Conservation (phyloP, 2,797 vertebrate genomes). For the Setipinna tenuifilis region DNA sequence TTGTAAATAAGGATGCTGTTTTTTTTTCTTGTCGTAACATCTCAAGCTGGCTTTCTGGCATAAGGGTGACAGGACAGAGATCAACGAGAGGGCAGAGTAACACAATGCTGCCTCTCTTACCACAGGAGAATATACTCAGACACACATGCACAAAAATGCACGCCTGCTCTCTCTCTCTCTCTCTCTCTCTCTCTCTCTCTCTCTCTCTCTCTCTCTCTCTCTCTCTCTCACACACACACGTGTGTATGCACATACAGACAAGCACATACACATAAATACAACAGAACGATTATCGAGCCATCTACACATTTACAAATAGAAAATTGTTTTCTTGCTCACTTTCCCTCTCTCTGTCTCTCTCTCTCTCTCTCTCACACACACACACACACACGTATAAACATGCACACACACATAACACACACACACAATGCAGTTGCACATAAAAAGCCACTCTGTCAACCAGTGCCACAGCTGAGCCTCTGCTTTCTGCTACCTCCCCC, state of each 20-base stretch:
- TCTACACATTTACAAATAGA: neutral
- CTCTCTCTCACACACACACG: neutral
- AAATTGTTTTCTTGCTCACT: neutral
- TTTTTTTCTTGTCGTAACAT: neutral
- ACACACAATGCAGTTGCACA: slow-evolving; percentile 57
- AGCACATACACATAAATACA: neutral
- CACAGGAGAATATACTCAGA: neutral
- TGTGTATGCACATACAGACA: no score
- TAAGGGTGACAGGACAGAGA: slow-evolving; percentile 45
- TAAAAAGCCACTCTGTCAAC: slow-evolving; percentile 69
- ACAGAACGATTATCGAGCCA: neutral
- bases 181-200: no score
- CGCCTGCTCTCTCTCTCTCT: no score
- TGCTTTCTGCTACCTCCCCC: slow-evolving; percentile 52
- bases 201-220: no score
- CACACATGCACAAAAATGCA: neutral
- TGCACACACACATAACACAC: slow-evolving; percentile 28
- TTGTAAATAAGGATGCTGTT: slow-evolving; percentile 7
- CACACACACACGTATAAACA: slow-evolving; percentile 13
- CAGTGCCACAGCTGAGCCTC: slow-evolving; percentile 61
- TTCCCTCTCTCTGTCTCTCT: neutral
- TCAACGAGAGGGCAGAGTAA: slow-evolving; percentile 37
- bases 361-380: neutral
- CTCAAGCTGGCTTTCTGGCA: slow-evolving; percentile 42
- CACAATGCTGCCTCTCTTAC: neutral